Evolutionary conservation across 2,113 vertebrate genomes (phyloP).

Genomic region (Chaetodon auriga): DNA sequence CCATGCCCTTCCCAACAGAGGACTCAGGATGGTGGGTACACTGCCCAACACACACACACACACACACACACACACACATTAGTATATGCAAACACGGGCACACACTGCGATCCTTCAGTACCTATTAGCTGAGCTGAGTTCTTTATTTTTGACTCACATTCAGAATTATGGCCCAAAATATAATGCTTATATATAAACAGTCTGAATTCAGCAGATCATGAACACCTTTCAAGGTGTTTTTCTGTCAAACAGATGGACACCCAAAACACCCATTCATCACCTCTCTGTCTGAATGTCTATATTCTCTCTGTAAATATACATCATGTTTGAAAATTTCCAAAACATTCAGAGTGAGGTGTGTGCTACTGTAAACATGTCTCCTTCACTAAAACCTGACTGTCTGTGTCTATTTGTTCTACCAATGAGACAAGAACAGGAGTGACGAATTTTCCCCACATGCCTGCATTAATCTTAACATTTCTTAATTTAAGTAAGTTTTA

Average conservation of each 20-base stretch:
- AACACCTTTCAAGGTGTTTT: not conserved
- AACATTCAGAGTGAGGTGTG: not conserved
- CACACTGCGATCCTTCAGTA: not conserved
- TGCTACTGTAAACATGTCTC: not conserved
- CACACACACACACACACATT: slow-evolving; percentile 7
- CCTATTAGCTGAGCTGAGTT: not conserved
- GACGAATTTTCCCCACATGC: not conserved
- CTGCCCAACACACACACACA: slow-evolving; percentile 20
- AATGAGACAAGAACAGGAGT: not conserved
- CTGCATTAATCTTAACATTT: not conserved
- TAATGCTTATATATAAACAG: not conserved
- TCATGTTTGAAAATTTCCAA: not conserved
- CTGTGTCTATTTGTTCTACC: not conserved
- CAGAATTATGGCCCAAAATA: not conserved
- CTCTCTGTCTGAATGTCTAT: not conserved
- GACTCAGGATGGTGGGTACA: slow-evolving; percentile 65
- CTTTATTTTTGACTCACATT: not conserved
- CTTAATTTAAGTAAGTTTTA: not conserved
- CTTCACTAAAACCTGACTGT: not conserved
- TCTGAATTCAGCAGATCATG: not conserved
- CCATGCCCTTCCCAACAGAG: slow-evolving; percentile 78
- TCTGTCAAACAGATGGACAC: not conserved
- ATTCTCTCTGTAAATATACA: not conserved
- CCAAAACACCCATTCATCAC: not conserved
- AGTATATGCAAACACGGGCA: not conserved